phyloP scores from a whole-genome alignment of 1,140 invertebrate species.

The Apolygus lucorum region DNA sequence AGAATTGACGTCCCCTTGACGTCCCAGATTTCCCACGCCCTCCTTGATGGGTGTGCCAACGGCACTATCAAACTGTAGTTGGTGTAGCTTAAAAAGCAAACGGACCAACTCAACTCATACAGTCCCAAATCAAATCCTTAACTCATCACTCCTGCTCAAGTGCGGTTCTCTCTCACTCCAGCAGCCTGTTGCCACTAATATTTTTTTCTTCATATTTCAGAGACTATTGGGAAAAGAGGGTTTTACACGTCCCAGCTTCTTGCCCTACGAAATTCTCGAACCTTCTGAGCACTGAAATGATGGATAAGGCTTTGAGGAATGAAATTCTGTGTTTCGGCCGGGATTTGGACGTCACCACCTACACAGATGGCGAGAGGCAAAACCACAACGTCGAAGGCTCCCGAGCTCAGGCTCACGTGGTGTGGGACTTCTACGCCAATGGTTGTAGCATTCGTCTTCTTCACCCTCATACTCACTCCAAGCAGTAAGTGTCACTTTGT shows the following conservation, averaged over 20 bases:
- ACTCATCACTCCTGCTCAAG: background rate
- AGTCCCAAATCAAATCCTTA: background rate
- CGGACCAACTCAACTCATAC: background rate
- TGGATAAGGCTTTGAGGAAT: slow-evolving; percentile 68
- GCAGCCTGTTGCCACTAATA: too few species aligned
- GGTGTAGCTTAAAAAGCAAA: background rate
- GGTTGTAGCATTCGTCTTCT: slow-evolving; percentile 85
- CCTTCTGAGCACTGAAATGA: slow-evolving; percentile 61
- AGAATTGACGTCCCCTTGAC: too few species aligned
- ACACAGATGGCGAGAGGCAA: slow-evolving; percentile 65
- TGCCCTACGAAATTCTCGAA: slow-evolving; percentile 56
- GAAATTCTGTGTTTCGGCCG: slow-evolving; percentile 69
- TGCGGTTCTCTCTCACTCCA: too few species aligned
- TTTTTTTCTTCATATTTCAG: slow-evolving; percentile 37
- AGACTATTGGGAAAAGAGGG: slow-evolving; percentile 69
- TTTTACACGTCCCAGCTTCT: slow-evolving; percentile 61
- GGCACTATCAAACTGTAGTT: background rate
- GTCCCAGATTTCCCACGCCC: too few species aligned
- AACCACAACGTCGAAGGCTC: slow-evolving; percentile 63
- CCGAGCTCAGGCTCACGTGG: slow-evolving; percentile 57
- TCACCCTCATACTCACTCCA: slow-evolving; percentile 68
- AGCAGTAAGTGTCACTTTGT: background rate
- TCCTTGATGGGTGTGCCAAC: too few species aligned
- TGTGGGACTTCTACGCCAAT: slow-evolving; percentile 86
- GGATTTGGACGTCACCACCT: slow-evolving; percentile 86